These are phyloP conservation scores for Adelges cooleyi DNA, from an alignment of 1,140 invertebrate species.

Conservation along the genomic window DNA sequence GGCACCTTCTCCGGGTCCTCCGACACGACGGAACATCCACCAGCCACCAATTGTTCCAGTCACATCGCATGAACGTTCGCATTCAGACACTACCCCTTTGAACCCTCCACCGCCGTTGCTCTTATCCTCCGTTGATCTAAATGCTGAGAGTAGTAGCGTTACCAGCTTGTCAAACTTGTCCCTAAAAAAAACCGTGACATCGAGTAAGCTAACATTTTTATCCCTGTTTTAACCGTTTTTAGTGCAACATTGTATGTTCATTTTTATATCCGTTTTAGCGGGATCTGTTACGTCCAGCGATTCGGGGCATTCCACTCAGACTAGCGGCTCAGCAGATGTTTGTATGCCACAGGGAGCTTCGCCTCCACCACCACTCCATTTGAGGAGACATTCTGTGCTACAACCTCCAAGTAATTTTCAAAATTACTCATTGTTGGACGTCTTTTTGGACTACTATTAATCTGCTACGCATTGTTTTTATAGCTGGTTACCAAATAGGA, in stretches of 20 bases:
- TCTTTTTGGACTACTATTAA: neutral
- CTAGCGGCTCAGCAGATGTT: slow-evolving; percentile 55
- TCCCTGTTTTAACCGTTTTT: neutral
- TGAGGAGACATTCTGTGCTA: slow-evolving; percentile 44
- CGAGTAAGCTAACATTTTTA: slow-evolving; percentile 48
- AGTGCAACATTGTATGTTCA: slow-evolving; percentile 5
- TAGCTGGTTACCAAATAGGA: slow-evolving; percentile 15
- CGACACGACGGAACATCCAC: slow-evolving; percentile 40
- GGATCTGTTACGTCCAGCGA: slow-evolving; percentile 75
- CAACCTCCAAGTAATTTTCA: slow-evolving; percentile 38
- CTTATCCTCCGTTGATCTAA: slow-evolving; percentile 74
- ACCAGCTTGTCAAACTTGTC: slow-evolving; percentile 82
- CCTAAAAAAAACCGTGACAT: slow-evolving; percentile 69
- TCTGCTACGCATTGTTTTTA: neutral
- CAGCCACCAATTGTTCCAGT: slow-evolving; percentile 36
- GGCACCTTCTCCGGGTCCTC: slow-evolving; percentile 45
- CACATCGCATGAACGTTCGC: slow-evolving; percentile 66
- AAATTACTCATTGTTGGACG: neutral
- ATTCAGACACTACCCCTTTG: slow-evolving; percentile 65
- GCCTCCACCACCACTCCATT: slow-evolving; percentile 38
- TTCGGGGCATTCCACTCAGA: slow-evolving; percentile 70
- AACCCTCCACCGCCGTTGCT: slow-evolving; percentile 37
- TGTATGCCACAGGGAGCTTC: slow-evolving; percentile 40
- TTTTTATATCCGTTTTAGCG: slow-evolving; percentile 34
- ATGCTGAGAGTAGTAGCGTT: slow-evolving; percentile 88